These are phyloP conservation scores for Siderastrea siderea DNA, from an alignment of 92 coral and sea anemone genomes.

Conservation along the genomic window DNA sequence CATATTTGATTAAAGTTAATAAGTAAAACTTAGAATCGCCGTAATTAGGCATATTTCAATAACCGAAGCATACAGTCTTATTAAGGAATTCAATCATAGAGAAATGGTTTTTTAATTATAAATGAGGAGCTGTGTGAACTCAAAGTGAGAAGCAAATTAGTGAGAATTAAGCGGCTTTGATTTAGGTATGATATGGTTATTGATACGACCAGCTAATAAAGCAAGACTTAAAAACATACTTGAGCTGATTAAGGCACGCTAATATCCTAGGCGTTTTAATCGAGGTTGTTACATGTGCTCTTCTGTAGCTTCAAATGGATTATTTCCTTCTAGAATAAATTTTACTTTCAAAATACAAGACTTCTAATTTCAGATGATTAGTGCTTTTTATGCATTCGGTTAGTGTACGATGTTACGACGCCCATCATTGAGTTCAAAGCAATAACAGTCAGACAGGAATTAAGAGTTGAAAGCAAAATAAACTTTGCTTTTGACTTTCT, in stretches of 20 bases:
- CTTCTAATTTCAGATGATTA: conserved; percentile 68
- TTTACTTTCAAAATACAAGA: conserved; percentile 70
- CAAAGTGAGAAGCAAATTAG: conserved; percentile 46
- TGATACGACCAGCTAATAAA: conserved; percentile 59
- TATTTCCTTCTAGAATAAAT: conserved; percentile 62
- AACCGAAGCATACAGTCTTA: conserved; percentile 41
- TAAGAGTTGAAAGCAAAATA: conserved; percentile 3
- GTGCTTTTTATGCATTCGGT: conserved; percentile 46
- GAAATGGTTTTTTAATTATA: conserved; percentile 54
- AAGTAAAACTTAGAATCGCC: conserved; percentile 49
- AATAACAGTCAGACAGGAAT: neutral
- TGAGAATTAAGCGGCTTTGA: conserved; percentile 61
- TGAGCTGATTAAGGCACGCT: conserved; percentile 21
- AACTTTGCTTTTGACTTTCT: neutral
- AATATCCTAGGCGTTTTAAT: conserved; percentile 25
- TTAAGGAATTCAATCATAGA: conserved; percentile 52
- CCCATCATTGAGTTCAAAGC: neutral
- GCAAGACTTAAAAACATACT: conserved; percentile 30
- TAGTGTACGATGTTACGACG: conserved; percentile 8
- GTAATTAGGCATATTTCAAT: conserved; percentile 77
- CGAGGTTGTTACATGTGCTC: conserved; percentile 29
- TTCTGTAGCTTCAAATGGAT: conserved; percentile 30
- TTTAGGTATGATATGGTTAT: conserved; percentile 68
- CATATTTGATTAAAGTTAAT: conserved; percentile 83
- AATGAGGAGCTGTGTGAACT: conserved; percentile 53